Percentiles rank a stretch among this genome's conserved stretches.
These are phyloP conservation scores for Halcyon malimbica DNA, from an alignment of 2,113 vertebrate genomes.

Conservation along the genomic window DNA sequence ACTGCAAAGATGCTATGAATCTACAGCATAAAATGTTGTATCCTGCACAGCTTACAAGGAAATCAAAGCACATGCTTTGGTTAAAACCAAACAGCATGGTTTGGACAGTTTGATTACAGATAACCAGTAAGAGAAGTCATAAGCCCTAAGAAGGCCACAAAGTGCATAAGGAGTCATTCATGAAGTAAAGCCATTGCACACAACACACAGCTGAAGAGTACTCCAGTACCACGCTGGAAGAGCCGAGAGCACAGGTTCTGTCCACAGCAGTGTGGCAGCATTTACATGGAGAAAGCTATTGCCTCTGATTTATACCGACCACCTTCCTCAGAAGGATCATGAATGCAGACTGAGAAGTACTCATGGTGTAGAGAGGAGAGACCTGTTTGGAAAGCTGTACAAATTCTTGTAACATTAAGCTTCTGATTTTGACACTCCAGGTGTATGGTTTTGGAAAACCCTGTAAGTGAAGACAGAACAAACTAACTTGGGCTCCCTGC, in stretches of 20 bases:
- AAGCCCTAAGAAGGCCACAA: conserved; percentile 83
- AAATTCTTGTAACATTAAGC: not conserved
- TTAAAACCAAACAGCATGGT: not conserved
- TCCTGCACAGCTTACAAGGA: not conserved
- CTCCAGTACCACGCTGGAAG: conserved; percentile 36
- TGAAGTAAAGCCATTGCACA: conserved; percentile 79
- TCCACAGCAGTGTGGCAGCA: conserved; percentile 49
- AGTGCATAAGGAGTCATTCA: conserved; percentile 83
- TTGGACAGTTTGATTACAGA: conserved; percentile 30
- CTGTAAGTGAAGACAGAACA: not conserved
- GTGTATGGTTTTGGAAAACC: not conserved
- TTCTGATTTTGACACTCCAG: not conserved
- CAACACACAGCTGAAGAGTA: conserved; percentile 55
- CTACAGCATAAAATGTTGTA: not conserved
- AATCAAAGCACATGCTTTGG: not conserved
- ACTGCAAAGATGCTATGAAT: not conserved
- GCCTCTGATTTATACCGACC: not conserved
- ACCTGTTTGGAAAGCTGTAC: conserved; percentile 14
- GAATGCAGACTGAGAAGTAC: not conserved
- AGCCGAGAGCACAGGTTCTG: conserved; percentile 13
- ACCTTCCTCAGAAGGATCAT: not conserved
- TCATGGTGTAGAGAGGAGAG: not conserved
- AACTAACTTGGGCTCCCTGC: not conserved
- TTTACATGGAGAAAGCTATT: conserved; percentile 38
- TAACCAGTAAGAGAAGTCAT: conserved; percentile 50